A percentile compares a stretch with the other conserved stretches of the same genome.
These are phyloP conservation scores for Patiria pectinifera DNA, from an alignment of 53 echinoderm and acorn worm species.

Conservation along the genomic window DNA sequence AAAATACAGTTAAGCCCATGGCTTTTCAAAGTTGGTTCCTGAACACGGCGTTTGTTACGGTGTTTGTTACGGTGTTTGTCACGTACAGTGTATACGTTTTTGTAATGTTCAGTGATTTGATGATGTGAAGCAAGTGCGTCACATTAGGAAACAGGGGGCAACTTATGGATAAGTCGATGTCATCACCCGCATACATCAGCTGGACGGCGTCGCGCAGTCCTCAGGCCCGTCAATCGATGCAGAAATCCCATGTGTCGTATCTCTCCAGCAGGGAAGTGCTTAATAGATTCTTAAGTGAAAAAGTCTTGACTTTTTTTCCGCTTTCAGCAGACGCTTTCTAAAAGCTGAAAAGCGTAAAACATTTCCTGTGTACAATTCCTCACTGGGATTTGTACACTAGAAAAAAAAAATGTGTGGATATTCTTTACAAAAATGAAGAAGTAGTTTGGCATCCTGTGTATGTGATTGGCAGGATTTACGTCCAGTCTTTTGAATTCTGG, in stretches of 20 bases:
- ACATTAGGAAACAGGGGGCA: neutral
- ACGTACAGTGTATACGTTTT: neutral
- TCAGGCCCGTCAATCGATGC: slow-evolving; percentile 44
- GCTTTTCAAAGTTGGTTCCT: too few species aligned
- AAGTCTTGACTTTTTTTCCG: slow-evolving; percentile 46
- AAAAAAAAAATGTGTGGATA: neutral
- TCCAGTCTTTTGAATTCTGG: slow-evolving; percentile 62
- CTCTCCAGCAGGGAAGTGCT: slow-evolving; percentile 54
- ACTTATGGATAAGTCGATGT: neutral
- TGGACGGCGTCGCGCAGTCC: slow-evolving; percentile 16
- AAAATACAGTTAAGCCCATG: too few species aligned
- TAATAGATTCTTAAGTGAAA: slow-evolving; percentile 64
- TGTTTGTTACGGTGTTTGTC: too few species aligned
- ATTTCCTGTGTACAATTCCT: slow-evolving; percentile 46
- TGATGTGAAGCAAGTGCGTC: neutral
- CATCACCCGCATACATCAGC: slow-evolving; percentile 24
- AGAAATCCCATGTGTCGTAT: slow-evolving; percentile 55
- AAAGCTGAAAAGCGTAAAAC: slow-evolving; percentile 64
- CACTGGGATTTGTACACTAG: neutral
- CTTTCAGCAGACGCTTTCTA: slow-evolving; percentile 35
- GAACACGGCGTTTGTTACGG: too few species aligned
- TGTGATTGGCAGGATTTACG: slow-evolving; percentile 52
- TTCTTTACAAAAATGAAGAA: neutral
- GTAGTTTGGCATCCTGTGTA: neutral
- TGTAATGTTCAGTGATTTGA: neutral